Evolutionary conservation across 2,113 vertebrate species (phyloP).

Genomic region (Eclectus roratus): DNA sequence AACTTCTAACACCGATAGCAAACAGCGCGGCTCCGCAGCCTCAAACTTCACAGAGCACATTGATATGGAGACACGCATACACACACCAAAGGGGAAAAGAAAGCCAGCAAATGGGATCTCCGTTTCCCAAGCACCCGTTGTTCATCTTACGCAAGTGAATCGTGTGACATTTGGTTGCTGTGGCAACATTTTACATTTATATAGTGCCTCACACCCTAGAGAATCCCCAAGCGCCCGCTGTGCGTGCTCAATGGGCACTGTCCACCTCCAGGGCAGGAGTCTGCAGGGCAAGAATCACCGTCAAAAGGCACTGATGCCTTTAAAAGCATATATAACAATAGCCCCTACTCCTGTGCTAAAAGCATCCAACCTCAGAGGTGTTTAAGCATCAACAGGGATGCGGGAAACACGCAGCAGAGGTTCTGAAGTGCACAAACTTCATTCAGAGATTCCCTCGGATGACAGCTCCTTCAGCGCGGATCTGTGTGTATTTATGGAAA

Average conservation of each 20-base stretch:
- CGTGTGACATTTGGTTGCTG: constrained; percentile 56
- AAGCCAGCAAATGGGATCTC: constrained; percentile 30
- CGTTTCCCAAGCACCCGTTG: constrained; percentile 2
- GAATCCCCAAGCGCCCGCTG: background rate
- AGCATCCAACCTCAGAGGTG: background rate
- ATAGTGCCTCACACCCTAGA: constrained; percentile 30
- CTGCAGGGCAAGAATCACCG: background rate
- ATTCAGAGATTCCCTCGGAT: background rate
- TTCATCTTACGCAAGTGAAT: constrained; percentile 56
- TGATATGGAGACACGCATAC: background rate
- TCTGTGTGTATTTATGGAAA: background rate
- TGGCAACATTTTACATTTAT: constrained; percentile 51
- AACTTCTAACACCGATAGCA: background rate
- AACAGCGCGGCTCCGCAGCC: background rate
- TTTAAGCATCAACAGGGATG: background rate
- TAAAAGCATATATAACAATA: background rate
- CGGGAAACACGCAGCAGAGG: background rate
- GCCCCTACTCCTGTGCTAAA: background rate
- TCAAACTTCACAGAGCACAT: background rate
- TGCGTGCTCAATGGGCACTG: background rate
- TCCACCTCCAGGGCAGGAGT: background rate
- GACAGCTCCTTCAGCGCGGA: background rate
- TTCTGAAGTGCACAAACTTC: background rate
- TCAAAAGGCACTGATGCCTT: background rate
- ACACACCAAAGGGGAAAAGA: background rate